Evolutionary conservation across 2,113 vertebrate species (phyloP).

Genomic region (Antennarius striatus): DNA sequence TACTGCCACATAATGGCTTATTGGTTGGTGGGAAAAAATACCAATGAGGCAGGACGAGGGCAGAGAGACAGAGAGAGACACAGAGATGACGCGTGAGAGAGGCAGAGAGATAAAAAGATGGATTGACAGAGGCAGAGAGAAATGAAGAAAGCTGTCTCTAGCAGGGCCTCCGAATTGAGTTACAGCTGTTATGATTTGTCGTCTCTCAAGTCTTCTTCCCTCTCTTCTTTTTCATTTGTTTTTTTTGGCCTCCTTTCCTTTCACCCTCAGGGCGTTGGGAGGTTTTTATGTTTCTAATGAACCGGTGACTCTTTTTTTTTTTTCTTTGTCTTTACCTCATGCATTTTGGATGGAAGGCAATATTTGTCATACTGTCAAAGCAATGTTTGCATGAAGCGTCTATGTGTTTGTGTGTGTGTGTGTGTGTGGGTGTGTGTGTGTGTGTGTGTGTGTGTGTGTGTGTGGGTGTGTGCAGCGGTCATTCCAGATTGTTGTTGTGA

Average conservation of each 20-base stretch:
- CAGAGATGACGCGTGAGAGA: slow-evolving; percentile 22
- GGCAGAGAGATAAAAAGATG: slow-evolving; percentile 46
- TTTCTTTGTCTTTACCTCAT: slow-evolving; percentile 60
- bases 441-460: slow-evolving; percentile 18
- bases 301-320: slow-evolving; percentile 52
- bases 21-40: slow-evolving; percentile 75
- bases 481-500: slow-evolving; percentile 41
- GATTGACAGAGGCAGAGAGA: slow-evolving; percentile 39
- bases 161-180: slow-evolving; percentile 74
- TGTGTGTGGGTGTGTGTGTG: slow-evolving; percentile 10
- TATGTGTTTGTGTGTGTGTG: slow-evolving; percentile 1
- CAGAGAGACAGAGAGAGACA: slow-evolving; percentile 37
- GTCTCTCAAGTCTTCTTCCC: slow-evolving; percentile 69
- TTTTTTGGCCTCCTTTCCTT: slow-evolving; percentile 44
- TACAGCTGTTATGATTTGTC: slow-evolving; percentile 78
- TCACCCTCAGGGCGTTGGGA: slow-evolving; percentile 54
- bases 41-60: slow-evolving; percentile 52
- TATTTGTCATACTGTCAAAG: slow-evolving; percentile 72
- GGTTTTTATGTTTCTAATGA: slow-evolving; percentile 75
- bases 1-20: slow-evolving; percentile 80
- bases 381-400: slow-evolving; percentile 36
- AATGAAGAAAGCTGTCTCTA: slow-evolving; percentile 63
- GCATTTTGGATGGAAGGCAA: slow-evolving; percentile 67
- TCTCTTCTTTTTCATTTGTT: slow-evolving; percentile 65
- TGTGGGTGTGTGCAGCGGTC: slow-evolving; percentile 10